phyloP scores from a whole-genome alignment of 2,797 vertebrate genomes.

The Typhlichthys subterraneus region DNA sequence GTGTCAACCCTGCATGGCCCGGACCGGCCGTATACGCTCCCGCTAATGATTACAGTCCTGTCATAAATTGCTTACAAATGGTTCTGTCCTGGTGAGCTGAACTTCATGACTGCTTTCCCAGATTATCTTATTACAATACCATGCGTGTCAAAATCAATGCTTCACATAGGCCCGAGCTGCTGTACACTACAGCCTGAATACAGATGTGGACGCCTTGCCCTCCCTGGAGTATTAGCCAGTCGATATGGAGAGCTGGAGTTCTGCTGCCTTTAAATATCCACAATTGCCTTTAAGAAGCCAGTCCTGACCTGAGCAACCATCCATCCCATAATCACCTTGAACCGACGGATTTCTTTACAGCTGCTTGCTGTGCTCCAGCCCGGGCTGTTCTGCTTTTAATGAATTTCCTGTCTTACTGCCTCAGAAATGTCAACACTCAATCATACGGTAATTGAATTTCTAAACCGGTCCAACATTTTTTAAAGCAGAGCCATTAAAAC shows the following conservation, averaged over 20 bases:
- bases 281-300: constrained; percentile 47
- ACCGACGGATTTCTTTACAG: constrained; percentile 59
- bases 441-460: constrained; percentile 75
- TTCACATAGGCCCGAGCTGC: constrained; percentile 29
- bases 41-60: constrained; percentile 36
- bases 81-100: constrained; percentile 29
- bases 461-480: constrained; percentile 60
- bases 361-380: constrained; percentile 57
- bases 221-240: constrained; percentile 61
- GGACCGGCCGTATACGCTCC: constrained; percentile 16
- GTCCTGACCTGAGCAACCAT: constrained; percentile 59
- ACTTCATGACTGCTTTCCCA: constrained; percentile 34
- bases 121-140: constrained; percentile 61
- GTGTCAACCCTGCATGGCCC: constrained; percentile 21
- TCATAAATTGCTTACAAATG: constrained; percentile 61
- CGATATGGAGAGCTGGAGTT: constrained; percentile 37
- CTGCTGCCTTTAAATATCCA: constrained; percentile 44
- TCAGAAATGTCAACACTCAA: constrained; percentile 81
- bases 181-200: not conserved
- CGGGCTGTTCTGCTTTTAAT: constrained; percentile 65
- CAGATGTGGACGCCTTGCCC: constrained; percentile 46
- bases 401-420: constrained; percentile 76
- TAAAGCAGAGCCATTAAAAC: constrained; percentile 65
- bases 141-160: constrained; percentile 60
- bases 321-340: constrained; percentile 66